Evolutionary conservation across 2,888 invertebrate genomes (phyloP), one percentile per base, ranked within the genome.

Genomic region (Amaurobius ferox): DNA sequence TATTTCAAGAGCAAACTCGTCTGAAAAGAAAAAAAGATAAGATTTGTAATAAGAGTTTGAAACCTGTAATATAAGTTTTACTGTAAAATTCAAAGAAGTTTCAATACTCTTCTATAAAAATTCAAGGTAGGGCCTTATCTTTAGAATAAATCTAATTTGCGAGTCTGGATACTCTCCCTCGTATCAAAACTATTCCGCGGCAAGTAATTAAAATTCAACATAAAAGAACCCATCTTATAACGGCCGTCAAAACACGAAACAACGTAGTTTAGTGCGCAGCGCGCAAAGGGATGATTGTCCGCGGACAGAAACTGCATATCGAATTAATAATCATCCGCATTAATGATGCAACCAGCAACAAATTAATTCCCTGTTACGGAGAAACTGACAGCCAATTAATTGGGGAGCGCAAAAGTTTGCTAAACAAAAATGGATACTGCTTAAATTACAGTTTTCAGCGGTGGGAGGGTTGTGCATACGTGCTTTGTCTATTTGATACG

Each of bases 1-100:
- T 92, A 91, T 64, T 91, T 90, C 73, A 92, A 87, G 35, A 92
- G 89, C 62, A 91, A 88, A 66, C 91, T 91, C 28, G 91, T 91
- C 92, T 92, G 90, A 16, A 90, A 90, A n/a, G n/a, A n/a, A n/a
- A n/a, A n/a, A n/a, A n/a, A n/a, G n/a, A n/a, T n/a, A n/a, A n/a
- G n/a, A n/a, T n/a, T n/a, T n/a, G n/a, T n/a, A n/a, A n/a, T n/a
- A n/a, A n/a, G n/a, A n/a, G n/a, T n/a, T n/a, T n/a, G n/a, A n/a
- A n/a, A n/a, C n/a, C n/a, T n/a, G n/a, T n/a, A n/a, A n/a, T n/a
- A n/a, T n/a, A n/a, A n/a, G n/a, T n/a, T n/a, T n/a, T n/a, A n/a
- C n/a, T n/a, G n/a, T n/a, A n/a, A n/a, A n/a, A n/a, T n/a, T n/a
- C n/a, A n/a, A n/a, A n/a, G n/a, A n/a, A n/a, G n/a, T n/a, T n/a